A percentile compares a stretch with the other conserved stretches of the same genome.
phyloP scores from a whole-genome alignment of 2,888 invertebrate species.

The Cacoxenus indagator region DNA sequence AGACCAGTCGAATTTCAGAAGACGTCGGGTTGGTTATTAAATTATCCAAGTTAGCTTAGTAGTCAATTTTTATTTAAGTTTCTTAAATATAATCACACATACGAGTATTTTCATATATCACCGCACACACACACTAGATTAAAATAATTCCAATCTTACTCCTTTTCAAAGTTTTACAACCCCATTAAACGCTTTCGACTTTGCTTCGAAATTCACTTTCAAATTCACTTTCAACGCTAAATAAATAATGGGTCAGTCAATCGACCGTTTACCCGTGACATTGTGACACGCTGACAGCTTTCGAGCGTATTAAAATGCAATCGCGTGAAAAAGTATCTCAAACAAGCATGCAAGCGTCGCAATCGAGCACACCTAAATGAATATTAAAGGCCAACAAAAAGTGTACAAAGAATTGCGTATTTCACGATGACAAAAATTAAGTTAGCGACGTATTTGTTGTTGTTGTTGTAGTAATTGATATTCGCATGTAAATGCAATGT shows the following conservation, averaged over 20 bases:
- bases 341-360: not conserved
- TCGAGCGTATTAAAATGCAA: not conserved
- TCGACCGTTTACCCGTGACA: not conserved
- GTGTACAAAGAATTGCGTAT: constrained; percentile 52
- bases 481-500: constrained; percentile 49
- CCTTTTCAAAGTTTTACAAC: not conserved
- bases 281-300: constrained; percentile 40
- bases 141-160: not conserved
- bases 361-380: too few relatives aligned
- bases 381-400: not conserved
- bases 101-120: too few relatives aligned
- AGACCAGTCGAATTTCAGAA: too few relatives aligned
- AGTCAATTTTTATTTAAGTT: too few relatives aligned
- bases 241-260: not conserved
- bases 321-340: not conserved
- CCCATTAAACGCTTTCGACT: not conserved
- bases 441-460: not conserved
- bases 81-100: too few relatives aligned
- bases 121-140: too few relatives aligned
- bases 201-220: not conserved
- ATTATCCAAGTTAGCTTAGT: too few relatives aligned
- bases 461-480: not conserved
- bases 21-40: too few relatives aligned
- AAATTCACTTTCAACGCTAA: constrained; percentile 5
- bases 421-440: constrained; percentile 52